phyloP scores from a whole-genome alignment of 1,140 invertebrate genomes.

The Procambarus clarkii region DNA sequence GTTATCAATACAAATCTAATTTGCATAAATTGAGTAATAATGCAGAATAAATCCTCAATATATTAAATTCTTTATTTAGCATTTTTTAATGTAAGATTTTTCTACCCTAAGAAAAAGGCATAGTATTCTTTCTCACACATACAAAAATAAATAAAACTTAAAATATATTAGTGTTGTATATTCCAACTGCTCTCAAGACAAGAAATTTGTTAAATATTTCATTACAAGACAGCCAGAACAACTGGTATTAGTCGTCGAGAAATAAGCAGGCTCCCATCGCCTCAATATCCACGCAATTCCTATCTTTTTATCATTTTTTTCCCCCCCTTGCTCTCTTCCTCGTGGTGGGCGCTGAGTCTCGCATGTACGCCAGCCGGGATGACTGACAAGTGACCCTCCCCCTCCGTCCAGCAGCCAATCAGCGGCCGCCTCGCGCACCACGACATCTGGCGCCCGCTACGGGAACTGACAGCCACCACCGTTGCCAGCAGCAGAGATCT shows the following conservation, averaged over 20 bases:
- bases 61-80: no score
- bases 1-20: no score
- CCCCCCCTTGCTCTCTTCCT: slow-evolving; percentile 4
- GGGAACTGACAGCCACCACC: slow-evolving; percentile 45
- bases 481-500: slow-evolving; percentile 48
- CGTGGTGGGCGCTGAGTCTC: neutral
- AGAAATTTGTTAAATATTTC: slow-evolving; percentile 12
- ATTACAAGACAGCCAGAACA: slow-evolving; percentile 4
- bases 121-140: no score
- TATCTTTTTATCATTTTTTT: slow-evolving; percentile 1
- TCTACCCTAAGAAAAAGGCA: no score
- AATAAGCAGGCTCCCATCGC: slow-evolving; percentile 34
- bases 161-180: no score
- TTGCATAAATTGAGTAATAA: no score
- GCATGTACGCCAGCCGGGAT: slow-evolving; percentile 35
- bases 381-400: slow-evolving; percentile 60
- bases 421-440: slow-evolving; percentile 23
- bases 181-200: no score
- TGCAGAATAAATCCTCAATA: no score
- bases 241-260: slow-evolving; percentile 28
- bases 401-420: slow-evolving; percentile 43
- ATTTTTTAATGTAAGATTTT: no score
- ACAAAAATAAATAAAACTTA: no score
- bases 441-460: slow-evolving; percentile 47
- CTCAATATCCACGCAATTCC: slow-evolving; percentile 52